Evolutionary conservation across 2,888 invertebrate genomes (phyloP), one percentile per base, ranked within the genome.

Genomic region (Lampropteryx suffumata): DNA sequence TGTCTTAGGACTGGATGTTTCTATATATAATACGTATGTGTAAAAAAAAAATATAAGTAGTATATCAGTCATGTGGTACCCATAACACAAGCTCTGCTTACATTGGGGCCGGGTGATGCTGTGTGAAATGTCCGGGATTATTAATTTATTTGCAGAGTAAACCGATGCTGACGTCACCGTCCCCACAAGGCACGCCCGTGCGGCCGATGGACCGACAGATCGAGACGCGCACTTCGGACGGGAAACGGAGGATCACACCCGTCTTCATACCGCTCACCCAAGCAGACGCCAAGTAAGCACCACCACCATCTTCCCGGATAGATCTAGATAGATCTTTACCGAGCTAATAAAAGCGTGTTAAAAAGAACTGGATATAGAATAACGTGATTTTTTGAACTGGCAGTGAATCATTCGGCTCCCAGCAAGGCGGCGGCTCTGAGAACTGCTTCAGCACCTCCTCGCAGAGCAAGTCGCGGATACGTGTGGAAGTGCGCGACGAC

Each of bases 161-260:
- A 33, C 74, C 72, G 4, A 57, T 62, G n/a, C 55, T 73, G 9
- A 72, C 75, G 0, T 68, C 77, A 0, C 71, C 75, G 0, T 65
- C 69, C 1, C 65, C 9, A 58, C 64, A 14, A 30, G 42, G 35
- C 39, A 54, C 83, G 6, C 81, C 92, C 2, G 85, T 94, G 62
- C 92, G 94, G 9, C 95, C 97, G 0, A 93, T 94, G 59, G 96
- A 94, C 85, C 95, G 97, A 64, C 98, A 99, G 92, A 96, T 98
- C 13, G 98, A 99, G 89, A 98, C 97, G 0, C 92, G 97, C 59
- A 96, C 98, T 2, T 95, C 97, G 0, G 98, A 99, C 84, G 99
- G 99, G 26, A 96, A 97, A 82, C 91, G 99, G 32, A 92, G 99
- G 56, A 99, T 99, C 62, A 99, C 98, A 5, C 99, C 99, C 0